Base-by-base conservation (phyloP, 2,888 invertebrate genomes). In the Epinotia nisella region DNA sequence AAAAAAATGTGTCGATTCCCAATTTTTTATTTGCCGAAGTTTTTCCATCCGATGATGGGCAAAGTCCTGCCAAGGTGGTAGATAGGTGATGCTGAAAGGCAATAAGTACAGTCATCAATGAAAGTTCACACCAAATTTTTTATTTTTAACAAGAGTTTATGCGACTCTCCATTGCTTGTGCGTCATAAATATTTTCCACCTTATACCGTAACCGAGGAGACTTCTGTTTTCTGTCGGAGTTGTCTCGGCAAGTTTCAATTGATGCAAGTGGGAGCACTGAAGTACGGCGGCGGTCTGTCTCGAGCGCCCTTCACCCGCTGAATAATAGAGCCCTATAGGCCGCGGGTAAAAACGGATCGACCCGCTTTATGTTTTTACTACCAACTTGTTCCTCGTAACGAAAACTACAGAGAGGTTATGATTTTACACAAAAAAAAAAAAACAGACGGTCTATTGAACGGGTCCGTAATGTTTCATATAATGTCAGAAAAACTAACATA, bases 301-400 rank as follows among this genome's bases (percentile, higher is more conserved):
- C 68, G 39, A 73, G 72, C 56, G 62, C 58, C 68, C 68, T 73
- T 73, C 61, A 58, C 62, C 62, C 72, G 55, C 58, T 73, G 72
- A 68, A 73, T 73, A 73, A 73, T 73, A 68, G 72, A 67, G 45
- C 55, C 71, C 59, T 60, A n/a, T n/a, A 67, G 67, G 71, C 67
- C 71, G 61, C 45, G 66, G 21, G 56, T 67, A 49, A 67, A 66
- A 72, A 67, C 61, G 67, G 67, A 60, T 61, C 71, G 55, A 45
- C 66, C 60, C 15, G 41, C 29, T 71, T 71, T 59, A 53, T 66
- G 53, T 71, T 66, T 58, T 60, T 17, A 51, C 17, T 49, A 19
- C n/a, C n/a, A 62, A 11, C 11, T 19, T 39, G 19, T 53, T 9
- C 9, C 17, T 53, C 17, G 11, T 19, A 45, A 49, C 3, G 1